Evolutionary conservation across 2,113 vertebrate species (phyloP).

Genomic region (Atrichornis clamosus): DNA sequence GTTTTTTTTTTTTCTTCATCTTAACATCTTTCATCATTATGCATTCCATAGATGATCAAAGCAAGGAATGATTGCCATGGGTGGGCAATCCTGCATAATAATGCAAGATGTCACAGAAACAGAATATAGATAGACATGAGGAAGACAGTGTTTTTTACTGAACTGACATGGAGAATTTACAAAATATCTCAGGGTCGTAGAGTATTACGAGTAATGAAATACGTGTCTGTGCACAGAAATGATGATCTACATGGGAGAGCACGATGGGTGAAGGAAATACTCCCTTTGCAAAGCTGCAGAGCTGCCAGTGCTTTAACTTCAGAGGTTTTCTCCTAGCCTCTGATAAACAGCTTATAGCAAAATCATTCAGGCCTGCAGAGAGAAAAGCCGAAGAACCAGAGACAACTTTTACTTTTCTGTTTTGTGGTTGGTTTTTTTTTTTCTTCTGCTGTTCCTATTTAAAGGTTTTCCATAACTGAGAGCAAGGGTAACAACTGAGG

Average conservation of each 20-base stretch:
- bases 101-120: not conserved
- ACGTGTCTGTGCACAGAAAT: not conserved
- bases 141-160: not conserved
- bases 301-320: not conserved
- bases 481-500: not conserved
- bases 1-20: not conserved
- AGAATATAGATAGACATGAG: not conserved
- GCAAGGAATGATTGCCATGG: not conserved
- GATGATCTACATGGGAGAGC: not conserved
- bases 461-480: not conserved
- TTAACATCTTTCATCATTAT: not conserved
- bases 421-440: no score
- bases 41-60: not conserved
- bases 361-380: not conserved
- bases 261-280: not conserved
- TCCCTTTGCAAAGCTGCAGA: not conserved
- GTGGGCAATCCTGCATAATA: not conserved
- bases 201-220: not conserved
- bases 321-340: not conserved
- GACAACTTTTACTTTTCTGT: not conserved
- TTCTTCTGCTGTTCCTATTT: not conserved
- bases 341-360: not conserved
- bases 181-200: not conserved
- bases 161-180: not conserved
- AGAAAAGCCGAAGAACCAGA: not conserved